phyloP scores from a whole-genome alignment of 1,140 invertebrate species.

The Drusus annulatus region DNA sequence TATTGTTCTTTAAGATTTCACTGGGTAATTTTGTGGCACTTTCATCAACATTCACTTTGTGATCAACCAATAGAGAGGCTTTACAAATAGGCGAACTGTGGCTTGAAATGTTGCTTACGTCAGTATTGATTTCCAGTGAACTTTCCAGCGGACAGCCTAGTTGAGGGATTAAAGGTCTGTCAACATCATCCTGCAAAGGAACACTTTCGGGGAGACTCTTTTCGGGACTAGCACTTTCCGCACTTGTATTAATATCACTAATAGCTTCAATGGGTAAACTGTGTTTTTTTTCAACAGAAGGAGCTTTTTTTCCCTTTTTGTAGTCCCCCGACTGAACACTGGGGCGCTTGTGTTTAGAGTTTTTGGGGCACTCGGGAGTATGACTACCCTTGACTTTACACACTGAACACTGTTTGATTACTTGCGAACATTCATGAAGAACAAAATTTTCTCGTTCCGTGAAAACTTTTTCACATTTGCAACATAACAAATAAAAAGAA shows the following conservation, averaged over 20 bases:
- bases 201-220: not conserved
- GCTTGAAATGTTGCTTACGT: not conserved
- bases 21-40: not conserved
- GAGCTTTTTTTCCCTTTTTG: constrained; percentile 28
- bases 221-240: constrained; percentile 60
- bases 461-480: constrained; percentile 83
- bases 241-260: constrained; percentile 64
- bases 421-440: constrained; percentile 76
- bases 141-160: not conserved
- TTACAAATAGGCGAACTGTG: constrained; percentile 2
- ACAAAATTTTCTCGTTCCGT: constrained; percentile 81
- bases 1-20: constrained; percentile 34
- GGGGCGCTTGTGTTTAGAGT: constrained; percentile 44
- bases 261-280: constrained; percentile 46
- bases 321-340: constrained; percentile 10
- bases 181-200: constrained; percentile 8
- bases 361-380: constrained; percentile 50
- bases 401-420: constrained; percentile 60
- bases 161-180: not conserved
- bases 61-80: not conserved
- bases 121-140: constrained; percentile 1
- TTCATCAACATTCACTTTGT: not conserved
- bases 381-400: constrained; percentile 59
- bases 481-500: constrained; percentile 83
- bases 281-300: constrained; percentile 2